phyloP scores from a whole-genome alignment of 2,797 vertebrate species.

The Lagothrix lagotricha region DNA sequence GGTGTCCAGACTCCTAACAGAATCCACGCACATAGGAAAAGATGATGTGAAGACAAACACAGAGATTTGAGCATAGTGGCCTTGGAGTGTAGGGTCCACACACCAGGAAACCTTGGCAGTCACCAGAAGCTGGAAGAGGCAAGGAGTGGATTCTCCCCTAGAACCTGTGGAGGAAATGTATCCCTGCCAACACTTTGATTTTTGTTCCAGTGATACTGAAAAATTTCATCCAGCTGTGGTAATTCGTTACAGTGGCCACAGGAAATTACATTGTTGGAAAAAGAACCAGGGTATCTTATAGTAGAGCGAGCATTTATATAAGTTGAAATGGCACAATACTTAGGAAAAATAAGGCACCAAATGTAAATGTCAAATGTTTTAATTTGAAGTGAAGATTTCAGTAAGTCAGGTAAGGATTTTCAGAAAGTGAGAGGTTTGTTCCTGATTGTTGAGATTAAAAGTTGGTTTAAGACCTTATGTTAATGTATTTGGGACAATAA shows the following conservation, averaged over 20 bases:
- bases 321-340: not conserved
- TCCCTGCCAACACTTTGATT: not conserved
- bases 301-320: not conserved
- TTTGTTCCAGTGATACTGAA: not conserved
- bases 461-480: not conserved
- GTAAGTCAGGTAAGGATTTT: not conserved
- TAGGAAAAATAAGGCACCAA: not conserved
- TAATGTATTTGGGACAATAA: not conserved
- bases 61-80: not conserved
- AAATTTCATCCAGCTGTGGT: not conserved
- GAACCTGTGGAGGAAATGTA: not conserved
- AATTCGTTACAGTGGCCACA: not conserved
- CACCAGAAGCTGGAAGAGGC: not conserved
- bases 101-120: not conserved
- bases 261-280: not conserved
- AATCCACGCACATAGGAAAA: accelerated
- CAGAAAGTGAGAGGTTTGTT: not conserved
- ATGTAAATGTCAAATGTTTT: not conserved
- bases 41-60: not conserved
- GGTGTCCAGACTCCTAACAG: not conserved
- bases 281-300: not conserved
- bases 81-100: not conserved
- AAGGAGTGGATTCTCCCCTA: not conserved
- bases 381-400: not conserved
- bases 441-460: not conserved